A percentile compares a stretch with the other conserved stretches of the same genome.
Evolutionary conservation across 2,797 vertebrate species (phyloP).

Genomic region (Epinephelus malabaricus): DNA sequence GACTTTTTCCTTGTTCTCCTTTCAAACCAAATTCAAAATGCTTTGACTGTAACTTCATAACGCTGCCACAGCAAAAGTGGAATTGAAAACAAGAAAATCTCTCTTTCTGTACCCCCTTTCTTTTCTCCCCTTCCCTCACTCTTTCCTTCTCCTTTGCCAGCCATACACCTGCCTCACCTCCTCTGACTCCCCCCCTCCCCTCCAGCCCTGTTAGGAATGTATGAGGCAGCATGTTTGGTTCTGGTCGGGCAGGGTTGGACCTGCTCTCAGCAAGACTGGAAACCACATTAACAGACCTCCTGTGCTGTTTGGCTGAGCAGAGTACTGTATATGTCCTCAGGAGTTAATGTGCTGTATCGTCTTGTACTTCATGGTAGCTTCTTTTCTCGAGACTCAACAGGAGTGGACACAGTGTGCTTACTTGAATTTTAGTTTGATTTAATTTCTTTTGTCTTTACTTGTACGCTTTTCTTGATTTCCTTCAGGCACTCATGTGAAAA

Average conservation of each 20-base stretch:
- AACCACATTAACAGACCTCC: constrained; percentile 74
- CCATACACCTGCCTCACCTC: constrained; percentile 68
- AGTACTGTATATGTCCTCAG: constrained; percentile 29
- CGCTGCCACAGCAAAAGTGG: constrained; percentile 38
- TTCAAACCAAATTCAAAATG: constrained; percentile 19
- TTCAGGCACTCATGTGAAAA: background rate
- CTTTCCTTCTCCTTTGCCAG: constrained; percentile 65
- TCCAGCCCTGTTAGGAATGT: constrained; percentile 71
- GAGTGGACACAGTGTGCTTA: background rate
- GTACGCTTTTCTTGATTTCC: background rate
- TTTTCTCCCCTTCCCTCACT: constrained; percentile 41
- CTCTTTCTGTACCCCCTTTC: constrained; percentile 9
- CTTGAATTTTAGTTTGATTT: background rate
- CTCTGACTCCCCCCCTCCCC: constrained; percentile 24
- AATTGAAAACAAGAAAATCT: constrained; percentile 16
- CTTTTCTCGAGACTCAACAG: background rate
- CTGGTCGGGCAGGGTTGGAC: constrained; percentile 54
- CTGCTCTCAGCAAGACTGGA: constrained; percentile 48
- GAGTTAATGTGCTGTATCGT: constrained; percentile 44
- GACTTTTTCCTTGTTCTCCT: constrained; percentile 6
- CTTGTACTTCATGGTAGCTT: constrained; percentile 13
- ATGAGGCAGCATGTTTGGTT: constrained; percentile 79
- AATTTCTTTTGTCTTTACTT: background rate
- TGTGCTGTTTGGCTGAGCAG: constrained; percentile 40
- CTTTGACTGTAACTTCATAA: constrained; percentile 18